Evolutionary conservation across 2,797 vertebrate genomes (phyloP).

Genomic region (Pteropus rufus): DNA sequence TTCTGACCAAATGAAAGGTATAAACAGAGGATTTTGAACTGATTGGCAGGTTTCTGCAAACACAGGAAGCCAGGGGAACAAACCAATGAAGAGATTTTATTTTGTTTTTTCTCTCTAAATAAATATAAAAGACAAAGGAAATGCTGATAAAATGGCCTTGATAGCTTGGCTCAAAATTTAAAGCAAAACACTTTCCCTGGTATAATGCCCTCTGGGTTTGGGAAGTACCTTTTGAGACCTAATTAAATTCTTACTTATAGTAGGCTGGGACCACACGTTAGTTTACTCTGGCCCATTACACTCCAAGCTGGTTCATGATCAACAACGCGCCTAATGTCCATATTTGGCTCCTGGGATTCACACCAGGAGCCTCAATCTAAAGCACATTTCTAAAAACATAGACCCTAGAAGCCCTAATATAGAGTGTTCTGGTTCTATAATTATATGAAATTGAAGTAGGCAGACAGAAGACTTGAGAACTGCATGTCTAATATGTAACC

Average conservation of each 20-base stretch:
- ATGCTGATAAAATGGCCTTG: slow-evolving; percentile 39
- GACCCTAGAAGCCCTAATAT: background rate
- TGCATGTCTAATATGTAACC: background rate
- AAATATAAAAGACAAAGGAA: slow-evolving; percentile 56
- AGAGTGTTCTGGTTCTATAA: background rate
- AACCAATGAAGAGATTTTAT: slow-evolving; percentile 52
- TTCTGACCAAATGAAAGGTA: slow-evolving; percentile 44
- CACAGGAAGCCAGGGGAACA: slow-evolving; percentile 53
- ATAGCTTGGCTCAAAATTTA: slow-evolving; percentile 19
- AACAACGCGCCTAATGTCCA: background rate
- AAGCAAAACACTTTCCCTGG: background rate
- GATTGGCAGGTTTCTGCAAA: slow-evolving; percentile 72
- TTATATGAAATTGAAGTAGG: background rate
- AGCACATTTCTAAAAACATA: background rate
- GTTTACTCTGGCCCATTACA: background rate
- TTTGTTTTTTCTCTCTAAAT: background rate
- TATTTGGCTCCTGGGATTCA: background rate
- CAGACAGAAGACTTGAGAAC: background rate
- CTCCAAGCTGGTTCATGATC: background rate
- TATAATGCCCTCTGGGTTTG: background rate
- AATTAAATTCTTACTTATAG: background rate
- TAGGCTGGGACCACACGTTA: background rate
- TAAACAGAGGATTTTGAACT: slow-evolving; percentile 38
- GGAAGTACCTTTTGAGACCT: background rate
- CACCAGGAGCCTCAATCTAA: background rate